These are phyloP conservation scores for Ornithorhynchus anatinus DNA, from an alignment of 2,113 vertebrate species.

Conservation along the genomic window DNA sequence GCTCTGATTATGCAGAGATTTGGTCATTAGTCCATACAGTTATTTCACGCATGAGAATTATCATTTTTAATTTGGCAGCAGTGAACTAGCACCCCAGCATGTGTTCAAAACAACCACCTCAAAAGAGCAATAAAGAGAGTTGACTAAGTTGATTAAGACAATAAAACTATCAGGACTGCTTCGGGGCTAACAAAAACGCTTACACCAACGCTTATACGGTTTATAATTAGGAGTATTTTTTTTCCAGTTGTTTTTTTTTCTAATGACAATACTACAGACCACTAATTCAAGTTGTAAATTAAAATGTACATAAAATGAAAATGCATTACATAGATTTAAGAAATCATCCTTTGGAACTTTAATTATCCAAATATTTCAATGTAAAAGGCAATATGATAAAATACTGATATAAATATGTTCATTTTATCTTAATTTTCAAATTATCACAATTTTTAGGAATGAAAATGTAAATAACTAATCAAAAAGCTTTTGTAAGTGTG, in stretches of 20 bases:
- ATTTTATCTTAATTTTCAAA: constrained; percentile 39
- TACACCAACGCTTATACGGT: constrained; percentile 64
- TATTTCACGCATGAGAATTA: constrained; percentile 81
- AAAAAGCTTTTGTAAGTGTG: not conserved
- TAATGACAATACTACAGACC: constrained; percentile 60
- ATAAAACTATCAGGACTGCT: constrained; percentile 77
- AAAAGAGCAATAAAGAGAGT: constrained; percentile 74
- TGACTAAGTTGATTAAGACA: constrained; percentile 82
- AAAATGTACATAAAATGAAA: constrained; percentile 67
- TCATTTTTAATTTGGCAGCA: constrained; percentile 82
- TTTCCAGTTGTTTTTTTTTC: constrained; percentile 48
- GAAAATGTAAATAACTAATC: constrained; percentile 39
- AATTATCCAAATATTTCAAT: constrained; percentile 75
- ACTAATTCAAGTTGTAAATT: constrained; percentile 75
- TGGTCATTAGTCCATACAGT: constrained; percentile 79
- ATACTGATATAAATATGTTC: constrained; percentile 45
- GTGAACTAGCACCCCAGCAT: constrained; percentile 74
- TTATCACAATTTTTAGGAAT: constrained; percentile 21
- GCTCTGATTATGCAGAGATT: constrained; percentile 72
- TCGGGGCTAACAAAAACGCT: constrained; percentile 73
- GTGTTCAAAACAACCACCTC: constrained; percentile 71
- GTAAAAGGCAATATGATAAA: constrained; percentile 32
- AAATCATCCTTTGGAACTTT: constrained; percentile 65
- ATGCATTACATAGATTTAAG: constrained; percentile 68
- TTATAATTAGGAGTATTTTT: constrained; percentile 58